These are phyloP conservation scores for Saxidomus purpurata DNA, from an alignment of 1,140 invertebrate species.

Conservation along the genomic window DNA sequence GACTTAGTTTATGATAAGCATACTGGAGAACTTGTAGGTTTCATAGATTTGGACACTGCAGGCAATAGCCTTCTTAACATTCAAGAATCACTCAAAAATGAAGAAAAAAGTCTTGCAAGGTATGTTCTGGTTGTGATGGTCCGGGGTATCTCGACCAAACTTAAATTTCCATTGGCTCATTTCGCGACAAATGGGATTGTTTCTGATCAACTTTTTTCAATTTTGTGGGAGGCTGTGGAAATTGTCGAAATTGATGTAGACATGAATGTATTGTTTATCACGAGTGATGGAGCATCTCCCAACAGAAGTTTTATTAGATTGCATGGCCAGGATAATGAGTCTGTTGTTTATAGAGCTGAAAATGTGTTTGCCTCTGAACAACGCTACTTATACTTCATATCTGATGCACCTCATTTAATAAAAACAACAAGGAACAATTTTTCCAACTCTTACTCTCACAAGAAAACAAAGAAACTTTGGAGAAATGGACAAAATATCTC, in stretches of 20 bases:
- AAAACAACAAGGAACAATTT: slow-evolving; percentile 62
- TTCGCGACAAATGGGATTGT: slow-evolving; percentile 14
- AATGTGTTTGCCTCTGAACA: neutral
- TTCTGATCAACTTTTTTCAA: slow-evolving; percentile 35
- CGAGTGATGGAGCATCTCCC: slow-evolving; percentile 55
- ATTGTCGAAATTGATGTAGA: neutral
- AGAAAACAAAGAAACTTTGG: slow-evolving; percentile 42
- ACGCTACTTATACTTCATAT: slow-evolving; percentile 43
- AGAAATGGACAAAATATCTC: slow-evolving; percentile 35
- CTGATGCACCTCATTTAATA: slow-evolving; percentile 63
- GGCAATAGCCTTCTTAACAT: neutral
- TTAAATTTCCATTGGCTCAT: slow-evolving; percentile 7
- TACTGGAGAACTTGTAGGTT: slow-evolving; percentile 38
- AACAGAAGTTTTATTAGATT: slow-evolving; percentile 55
- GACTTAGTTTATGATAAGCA: slow-evolving; percentile 20
- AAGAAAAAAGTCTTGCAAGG: neutral
- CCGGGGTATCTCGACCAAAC: neutral
- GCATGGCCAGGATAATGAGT: neutral
- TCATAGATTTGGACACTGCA: neutral
- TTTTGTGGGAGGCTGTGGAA: slow-evolving; percentile 48
- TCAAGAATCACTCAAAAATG: neutral
- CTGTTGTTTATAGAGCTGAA: neutral
- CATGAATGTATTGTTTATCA: slow-evolving; percentile 42
- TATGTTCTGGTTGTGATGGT: slow-evolving; percentile 57
- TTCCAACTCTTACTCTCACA: slow-evolving; percentile 45